Conservation (phyloP, 2,113 vertebrate species). For the Penelope pileata region DNA sequence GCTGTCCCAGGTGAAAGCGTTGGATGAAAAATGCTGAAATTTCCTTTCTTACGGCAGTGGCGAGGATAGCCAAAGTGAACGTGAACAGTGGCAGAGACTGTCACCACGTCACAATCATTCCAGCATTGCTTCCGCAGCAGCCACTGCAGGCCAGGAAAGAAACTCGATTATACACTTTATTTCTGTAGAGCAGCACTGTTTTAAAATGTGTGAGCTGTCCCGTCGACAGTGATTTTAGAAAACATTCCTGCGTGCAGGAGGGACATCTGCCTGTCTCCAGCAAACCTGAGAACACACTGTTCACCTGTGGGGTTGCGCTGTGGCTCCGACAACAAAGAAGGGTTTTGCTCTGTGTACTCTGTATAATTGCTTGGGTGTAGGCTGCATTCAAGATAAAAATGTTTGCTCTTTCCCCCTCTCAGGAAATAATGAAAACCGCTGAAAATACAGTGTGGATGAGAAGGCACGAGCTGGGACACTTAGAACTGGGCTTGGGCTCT, state of each 20-base stretch:
- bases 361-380: slow-evolving; percentile 52
- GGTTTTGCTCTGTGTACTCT: slow-evolving; percentile 57
- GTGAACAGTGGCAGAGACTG: neutral
- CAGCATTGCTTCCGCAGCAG: neutral
- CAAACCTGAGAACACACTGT: neutral
- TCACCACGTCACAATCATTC: too few species aligned
- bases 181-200: neutral
- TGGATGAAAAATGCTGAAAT: neutral
- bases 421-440: neutral
- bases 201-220: neutral
- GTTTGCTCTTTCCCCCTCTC: slow-evolving; percentile 41
- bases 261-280: neutral
- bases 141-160: neutral
- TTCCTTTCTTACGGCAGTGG: neutral
- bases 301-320: neutral
- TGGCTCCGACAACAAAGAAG: slow-evolving; percentile 9
- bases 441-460: neutral
- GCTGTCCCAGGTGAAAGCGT: neutral
- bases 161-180: neutral
- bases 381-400: slow-evolving; percentile 21
- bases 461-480: neutral
- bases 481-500: neutral
- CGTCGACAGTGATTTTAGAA: neutral
- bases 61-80: neutral
- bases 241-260: neutral